Conservation (phyloP, 2,113 vertebrate species). For the Pomatostomus ruficeps region DNA sequence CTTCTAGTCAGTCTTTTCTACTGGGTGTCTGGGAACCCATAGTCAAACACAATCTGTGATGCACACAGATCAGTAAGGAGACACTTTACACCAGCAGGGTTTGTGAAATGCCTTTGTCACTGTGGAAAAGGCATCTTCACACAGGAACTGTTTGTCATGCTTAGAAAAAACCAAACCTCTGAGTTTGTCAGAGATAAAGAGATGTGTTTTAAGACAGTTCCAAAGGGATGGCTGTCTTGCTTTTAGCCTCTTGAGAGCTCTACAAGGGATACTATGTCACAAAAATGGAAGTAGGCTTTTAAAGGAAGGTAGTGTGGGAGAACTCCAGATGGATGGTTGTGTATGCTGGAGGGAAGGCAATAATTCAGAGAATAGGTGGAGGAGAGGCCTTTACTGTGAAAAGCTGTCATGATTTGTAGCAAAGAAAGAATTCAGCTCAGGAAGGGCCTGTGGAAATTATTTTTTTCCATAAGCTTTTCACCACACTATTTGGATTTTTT, state of each 20-base stretch:
- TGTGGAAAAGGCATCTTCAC: background rate
- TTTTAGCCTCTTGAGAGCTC: background rate
- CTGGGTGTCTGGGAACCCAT: background rate
- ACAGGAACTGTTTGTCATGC: background rate
- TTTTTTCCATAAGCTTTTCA: constrained; percentile 16
- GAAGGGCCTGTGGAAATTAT: background rate
- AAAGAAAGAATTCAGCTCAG: background rate
- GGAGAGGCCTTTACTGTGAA: background rate
- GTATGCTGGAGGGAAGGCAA: background rate
- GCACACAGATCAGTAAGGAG: background rate
- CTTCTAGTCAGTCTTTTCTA: background rate
- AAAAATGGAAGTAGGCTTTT: background rate
- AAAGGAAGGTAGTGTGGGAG: background rate
- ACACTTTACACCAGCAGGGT: background rate
- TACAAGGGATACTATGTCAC: background rate
- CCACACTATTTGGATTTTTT: constrained; percentile 23
- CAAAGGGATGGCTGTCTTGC: background rate
- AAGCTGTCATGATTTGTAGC: background rate
- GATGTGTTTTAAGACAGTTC: background rate
- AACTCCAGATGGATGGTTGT: background rate
- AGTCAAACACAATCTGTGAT: background rate
- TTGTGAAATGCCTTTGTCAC: background rate
- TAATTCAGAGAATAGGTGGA: background rate
- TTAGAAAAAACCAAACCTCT: background rate
- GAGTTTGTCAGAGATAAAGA: background rate